These are phyloP conservation scores for Holothuria leucospilota DNA, from an alignment of 53 echinoderm and acorn worm genomes.

Conservation along the genomic window DNA sequence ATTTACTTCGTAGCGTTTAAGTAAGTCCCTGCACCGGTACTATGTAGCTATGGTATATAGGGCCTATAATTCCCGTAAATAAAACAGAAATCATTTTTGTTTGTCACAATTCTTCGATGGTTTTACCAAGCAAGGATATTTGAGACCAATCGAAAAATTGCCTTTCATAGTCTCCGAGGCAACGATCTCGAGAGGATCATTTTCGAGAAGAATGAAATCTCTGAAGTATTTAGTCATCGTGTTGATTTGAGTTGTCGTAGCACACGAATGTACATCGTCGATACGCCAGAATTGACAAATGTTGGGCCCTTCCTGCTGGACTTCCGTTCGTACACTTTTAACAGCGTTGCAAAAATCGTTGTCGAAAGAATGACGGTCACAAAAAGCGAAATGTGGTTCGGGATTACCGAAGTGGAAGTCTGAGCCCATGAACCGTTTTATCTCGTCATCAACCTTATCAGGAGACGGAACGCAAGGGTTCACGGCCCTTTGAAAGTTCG, in stretches of 20 bases:
- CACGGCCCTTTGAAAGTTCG: not conserved
- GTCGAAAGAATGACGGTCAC: too few species aligned
- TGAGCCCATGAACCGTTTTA: not conserved
- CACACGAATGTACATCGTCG: not conserved
- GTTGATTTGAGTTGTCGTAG: not conserved
- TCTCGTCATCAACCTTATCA: not conserved
- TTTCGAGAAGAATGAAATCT: not conserved
- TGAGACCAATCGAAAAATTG: slow-evolving; percentile 4
- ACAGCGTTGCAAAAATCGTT: too few species aligned
- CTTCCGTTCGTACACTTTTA: not conserved
- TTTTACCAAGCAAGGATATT: slow-evolving; percentile 2
- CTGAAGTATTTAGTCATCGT: not conserved
- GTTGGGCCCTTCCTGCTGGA: not conserved
- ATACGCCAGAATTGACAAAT: slow-evolving; percentile 5
- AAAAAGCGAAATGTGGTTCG: too few species aligned
- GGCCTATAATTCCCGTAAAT: too few species aligned
- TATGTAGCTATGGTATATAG: too few species aligned
- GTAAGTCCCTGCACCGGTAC: too few species aligned
- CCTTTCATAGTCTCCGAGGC: not conserved
- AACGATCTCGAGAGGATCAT: not conserved
- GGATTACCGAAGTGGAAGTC: too few species aligned
- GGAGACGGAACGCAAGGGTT: not conserved
- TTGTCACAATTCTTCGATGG: too few species aligned
- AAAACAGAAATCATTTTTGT: too few species aligned
- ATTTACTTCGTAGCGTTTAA: too few species aligned